phyloP scores from a whole-genome alignment of 2,113 vertebrate genomes.

The Connochaetes taurinus region DNA sequence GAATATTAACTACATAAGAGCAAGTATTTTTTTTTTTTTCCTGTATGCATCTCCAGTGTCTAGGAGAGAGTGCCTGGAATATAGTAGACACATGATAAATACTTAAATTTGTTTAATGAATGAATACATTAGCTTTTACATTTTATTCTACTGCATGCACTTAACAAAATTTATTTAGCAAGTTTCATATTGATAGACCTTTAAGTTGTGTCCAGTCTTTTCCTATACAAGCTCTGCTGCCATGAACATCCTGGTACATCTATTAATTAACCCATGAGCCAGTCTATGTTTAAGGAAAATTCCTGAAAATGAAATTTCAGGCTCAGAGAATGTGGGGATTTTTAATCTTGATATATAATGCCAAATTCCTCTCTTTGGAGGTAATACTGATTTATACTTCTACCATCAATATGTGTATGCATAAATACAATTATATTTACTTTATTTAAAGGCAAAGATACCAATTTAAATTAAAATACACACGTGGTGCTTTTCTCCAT shows the following conservation, averaged over 20 bases:
- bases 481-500: neutral
- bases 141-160: neutral
- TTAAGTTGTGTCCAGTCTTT: neutral
- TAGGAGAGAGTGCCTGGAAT: neutral
- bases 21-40: neutral
- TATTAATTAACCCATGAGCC: neutral
- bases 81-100: neutral
- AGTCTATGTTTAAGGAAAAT: neutral
- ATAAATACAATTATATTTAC: neutral
- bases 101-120: neutral
- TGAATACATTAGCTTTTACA: neutral
- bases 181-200: neutral
- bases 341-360: neutral
- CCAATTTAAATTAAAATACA: neutral
- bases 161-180: neutral
- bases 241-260: neutral
- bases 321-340: neutral
- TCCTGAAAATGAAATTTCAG: neutral
- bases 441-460: neutral
- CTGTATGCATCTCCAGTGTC: neutral
- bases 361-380: neutral
- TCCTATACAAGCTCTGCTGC: neutral
- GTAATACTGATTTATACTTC: neutral
- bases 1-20: neutral
- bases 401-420: neutral